Base-by-base conservation (phyloP, 1,140 invertebrate genomes). In the Heterodera carotae region DNA sequence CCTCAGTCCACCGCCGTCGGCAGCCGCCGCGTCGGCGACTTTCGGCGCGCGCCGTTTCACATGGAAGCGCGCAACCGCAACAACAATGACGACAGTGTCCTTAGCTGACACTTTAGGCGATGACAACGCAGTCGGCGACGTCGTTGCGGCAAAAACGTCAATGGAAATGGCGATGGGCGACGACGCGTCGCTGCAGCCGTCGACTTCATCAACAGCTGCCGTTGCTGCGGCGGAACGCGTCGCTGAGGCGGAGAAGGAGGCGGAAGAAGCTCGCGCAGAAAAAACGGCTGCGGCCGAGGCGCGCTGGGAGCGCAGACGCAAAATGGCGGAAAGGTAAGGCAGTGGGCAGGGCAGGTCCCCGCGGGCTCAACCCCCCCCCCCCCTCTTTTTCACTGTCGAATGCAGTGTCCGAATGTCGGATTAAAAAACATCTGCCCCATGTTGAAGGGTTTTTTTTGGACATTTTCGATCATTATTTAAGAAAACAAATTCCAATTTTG, bases 291-390 rank as follows among this genome's bases (percentile, higher is more conserved):
- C 48, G 18, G 48, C 48, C 15, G 22, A 15, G 48, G 18, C 12
- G 22, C 48, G 48, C 48, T 25, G 12, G 48, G 48, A n/a, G 15
- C 48, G 48, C 6, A n/a, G 34, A 48, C 36, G 33, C 22, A 48
- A 71, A 25, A 71, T 71, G 69, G 69, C 39, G 48, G 69, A 71
- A 71, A 71, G 69, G 69, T 71, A 33, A 6, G 15, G 48, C 15
- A 53, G 22, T 0, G 2, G 18, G 48, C 5, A 22, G 1, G 39
- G 39, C 15, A n/a, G n/a, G n/a, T n/a, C n/a, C n/a, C n/a, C n/a
- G n/a, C n/a, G n/a, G n/a, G n/a, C n/a, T n/a, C n/a, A n/a, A n/a
- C n/a, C n/a, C n/a, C n/a, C n/a, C n/a, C n/a, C n/a, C n/a, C n/a
- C n/a, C n/a, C n/a, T n/a, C n/a, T n/a, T n/a, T n/a, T n/a, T n/a